These are phyloP conservation scores for Cotesia chilonis DNA, from an alignment of 1,140 invertebrate genomes.

Conservation along the genomic window DNA sequence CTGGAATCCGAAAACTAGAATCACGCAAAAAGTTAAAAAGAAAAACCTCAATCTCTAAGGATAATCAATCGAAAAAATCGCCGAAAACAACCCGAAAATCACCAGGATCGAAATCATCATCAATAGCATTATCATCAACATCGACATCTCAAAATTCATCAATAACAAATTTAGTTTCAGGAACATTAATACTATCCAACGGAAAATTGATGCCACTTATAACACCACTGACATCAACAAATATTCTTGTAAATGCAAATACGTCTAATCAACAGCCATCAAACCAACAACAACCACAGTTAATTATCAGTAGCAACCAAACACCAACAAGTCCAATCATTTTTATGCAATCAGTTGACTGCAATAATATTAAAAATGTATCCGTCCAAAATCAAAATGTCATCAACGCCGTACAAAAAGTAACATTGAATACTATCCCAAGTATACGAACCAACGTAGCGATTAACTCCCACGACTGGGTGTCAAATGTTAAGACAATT, in stretches of 20 bases:
- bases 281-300: slow-evolving; percentile 51
- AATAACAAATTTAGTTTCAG: slow-evolving; percentile 53
- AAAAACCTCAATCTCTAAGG: slow-evolving; percentile 46
- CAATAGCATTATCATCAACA: slow-evolving; percentile 3
- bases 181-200: slow-evolving; percentile 57
- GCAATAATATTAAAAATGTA: slow-evolving; percentile 54
- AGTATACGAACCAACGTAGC: slow-evolving; percentile 55
- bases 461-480: slow-evolving; percentile 59
- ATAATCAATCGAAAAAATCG: slow-evolving; percentile 33
- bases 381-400: slow-evolving; percentile 56
- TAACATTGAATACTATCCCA: slow-evolving; percentile 54
- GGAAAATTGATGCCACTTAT: slow-evolving; percentile 62
- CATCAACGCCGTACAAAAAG: slow-evolving; percentile 57
- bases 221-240: slow-evolving; percentile 57
- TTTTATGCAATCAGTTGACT: slow-evolving; percentile 57
- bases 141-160: slow-evolving; percentile 44
- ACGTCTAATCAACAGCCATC: slow-evolving; percentile 37
- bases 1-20: slow-evolving; percentile 43
- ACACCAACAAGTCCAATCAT: slow-evolving; percentile 59
- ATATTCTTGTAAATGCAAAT: slow-evolving; percentile 57
- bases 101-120: slow-evolving; percentile 39
- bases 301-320: slow-evolving; percentile 59
- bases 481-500: slow-evolving; percentile 60
- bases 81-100: slow-evolving; percentile 45
- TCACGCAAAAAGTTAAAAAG: slow-evolving; percentile 41